A percentile compares a stretch with the other conserved stretches of the same genome.
Conservation (phyloP, 2,888 invertebrate species). For the Calameuta idolon region DNA sequence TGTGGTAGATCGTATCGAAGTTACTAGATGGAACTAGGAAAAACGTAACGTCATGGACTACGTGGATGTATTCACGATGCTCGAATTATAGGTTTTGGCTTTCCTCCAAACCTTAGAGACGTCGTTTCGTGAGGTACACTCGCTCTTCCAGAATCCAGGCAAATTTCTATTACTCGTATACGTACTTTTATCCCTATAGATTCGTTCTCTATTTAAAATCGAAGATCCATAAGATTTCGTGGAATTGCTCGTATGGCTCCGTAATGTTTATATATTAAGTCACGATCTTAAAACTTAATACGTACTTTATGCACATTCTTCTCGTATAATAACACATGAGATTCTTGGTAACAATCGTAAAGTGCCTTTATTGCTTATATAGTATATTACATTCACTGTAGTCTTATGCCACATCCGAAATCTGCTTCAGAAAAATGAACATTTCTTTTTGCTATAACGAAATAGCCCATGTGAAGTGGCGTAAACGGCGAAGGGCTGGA, state of each 20-base stretch:
- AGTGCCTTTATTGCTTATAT: background rate
- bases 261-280: background rate
- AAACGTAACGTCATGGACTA: background rate
- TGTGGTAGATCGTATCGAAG: background rate
- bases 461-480: background rate
- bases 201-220: background rate
- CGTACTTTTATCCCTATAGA: background rate
- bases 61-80: background rate
- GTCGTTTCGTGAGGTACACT: background rate
- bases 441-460: background rate
- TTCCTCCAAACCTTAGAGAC: background rate
- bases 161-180: background rate
- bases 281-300: background rate
- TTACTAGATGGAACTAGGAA: background rate
- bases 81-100: conserved; percentile 4
- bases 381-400: background rate
- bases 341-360: too few species aligned
- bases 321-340: too few species aligned
- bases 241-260: background rate
- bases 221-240: background rate
- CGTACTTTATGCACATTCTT: background rate
- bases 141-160: background rate
- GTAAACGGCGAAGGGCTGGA: background rate
- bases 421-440: background rate
- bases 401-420: background rate